Evolutionary conservation across 2,888 invertebrate species (phyloP), one percentile per base, ranked within the genome.

Genomic region (Tetragonula carbonaria): DNA sequence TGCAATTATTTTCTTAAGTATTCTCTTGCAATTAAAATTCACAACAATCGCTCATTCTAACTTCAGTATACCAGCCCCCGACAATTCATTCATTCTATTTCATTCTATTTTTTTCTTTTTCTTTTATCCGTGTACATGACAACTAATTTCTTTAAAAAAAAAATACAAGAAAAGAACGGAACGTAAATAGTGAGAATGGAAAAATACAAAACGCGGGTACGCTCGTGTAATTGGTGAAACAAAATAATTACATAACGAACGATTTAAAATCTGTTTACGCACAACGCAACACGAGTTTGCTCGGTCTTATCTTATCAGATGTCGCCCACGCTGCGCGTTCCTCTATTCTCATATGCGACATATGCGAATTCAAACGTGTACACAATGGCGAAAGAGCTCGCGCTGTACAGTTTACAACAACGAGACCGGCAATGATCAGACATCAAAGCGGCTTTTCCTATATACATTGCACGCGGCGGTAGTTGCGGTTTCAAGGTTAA

Each of bases 261-360:
- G 38, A 80, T 82, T 88, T 80, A 79, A 88, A 87, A 50, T 62
- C 45, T 65, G 74, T 68, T 38, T 28, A 28, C n/a, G 65, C 51
- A 23, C n/a, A 23, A 23, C 18, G 23, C 45, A 6, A 33, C 33
- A n/a, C 55, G 53, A 74, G 71, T 78, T 78, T 76, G 51, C 77
- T 45, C 8, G 45, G 45, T 45, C 45, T 81, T 87, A 85, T 87
- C 90, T 89, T 89, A 89, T 89, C 89, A 55, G 66, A 23, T 51
- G 81, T 86, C 51, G 81, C 78, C 76, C 50, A 78, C 79, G 72
- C 57, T 65, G 79, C 78, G 65, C 78, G 65, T 81, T 83, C 53
- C 67, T 55, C 79, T 68, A 82, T 87, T 70, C 57, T 73, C 74
- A 65, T 1, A 8, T 45, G 74, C 50, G 18, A 18, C 4, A 50